Evolutionary conservation across 2,888 invertebrate genomes (phyloP).

Genomic region (Drosophila parthenogenetica): DNA sequence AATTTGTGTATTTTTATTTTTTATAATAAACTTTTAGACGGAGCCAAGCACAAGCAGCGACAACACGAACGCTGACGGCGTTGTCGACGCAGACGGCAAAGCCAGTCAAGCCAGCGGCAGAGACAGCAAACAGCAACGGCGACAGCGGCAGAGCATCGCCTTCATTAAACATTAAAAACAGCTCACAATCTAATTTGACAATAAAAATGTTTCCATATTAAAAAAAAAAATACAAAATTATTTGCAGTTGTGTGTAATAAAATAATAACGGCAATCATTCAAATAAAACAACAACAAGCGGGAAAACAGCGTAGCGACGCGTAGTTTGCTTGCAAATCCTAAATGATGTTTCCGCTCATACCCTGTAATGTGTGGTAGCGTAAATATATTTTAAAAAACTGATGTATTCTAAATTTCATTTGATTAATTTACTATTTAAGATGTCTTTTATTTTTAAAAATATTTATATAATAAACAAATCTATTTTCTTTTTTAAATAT

Average conservation of each 20-base stretch:
- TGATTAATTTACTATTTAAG: too few relatives aligned
- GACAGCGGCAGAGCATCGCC: constrained; percentile 18
- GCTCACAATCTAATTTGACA: constrained; percentile 55
- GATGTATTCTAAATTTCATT: too few relatives aligned
- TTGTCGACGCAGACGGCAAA: background rate
- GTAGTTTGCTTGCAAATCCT: constrained; percentile 8
- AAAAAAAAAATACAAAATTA: constrained; percentile 24
- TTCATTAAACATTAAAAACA: constrained; percentile 47
- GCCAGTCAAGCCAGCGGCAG: constrained; percentile 1
- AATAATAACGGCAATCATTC: constrained; percentile 67
- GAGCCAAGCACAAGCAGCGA: background rate
- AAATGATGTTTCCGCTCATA: constrained; percentile 18
- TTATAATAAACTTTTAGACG: constrained; percentile 18
- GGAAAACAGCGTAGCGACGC: constrained; percentile 47
- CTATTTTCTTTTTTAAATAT: too few relatives aligned
- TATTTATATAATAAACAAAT: too few relatives aligned
- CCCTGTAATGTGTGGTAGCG: constrained; percentile 8
- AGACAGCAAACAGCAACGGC: constrained; percentile 12
- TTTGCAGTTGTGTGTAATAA: constrained; percentile 56
- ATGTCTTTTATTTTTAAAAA: too few relatives aligned
- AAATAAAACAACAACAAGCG: constrained; percentile 37
- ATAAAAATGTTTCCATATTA: constrained; percentile 34
- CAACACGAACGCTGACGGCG: too few relatives aligned
- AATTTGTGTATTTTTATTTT: constrained; percentile 32
- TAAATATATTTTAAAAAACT: too few relatives aligned